Percentiles rank a stretch among this genome's conserved stretches.
phyloP scores from a whole-genome alignment of 2,888 invertebrate genomes.

The Tenthredo notha region DNA sequence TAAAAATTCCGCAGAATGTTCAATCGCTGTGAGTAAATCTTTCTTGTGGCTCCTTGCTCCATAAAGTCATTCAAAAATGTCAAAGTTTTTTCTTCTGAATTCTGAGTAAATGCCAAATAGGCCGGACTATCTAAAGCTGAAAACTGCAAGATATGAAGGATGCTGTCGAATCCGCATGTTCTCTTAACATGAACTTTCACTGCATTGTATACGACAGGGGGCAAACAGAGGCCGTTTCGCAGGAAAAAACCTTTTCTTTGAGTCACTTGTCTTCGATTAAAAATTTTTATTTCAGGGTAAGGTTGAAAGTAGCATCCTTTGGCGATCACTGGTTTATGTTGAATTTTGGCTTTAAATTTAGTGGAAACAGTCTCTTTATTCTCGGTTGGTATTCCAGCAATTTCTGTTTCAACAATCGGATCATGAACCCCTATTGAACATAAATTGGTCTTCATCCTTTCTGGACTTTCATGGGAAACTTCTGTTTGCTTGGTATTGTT shows the following conservation, averaged over 20 bases:
- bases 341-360: not conserved
- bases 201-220: not conserved
- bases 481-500: constrained; percentile 3
- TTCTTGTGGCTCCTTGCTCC: constrained; percentile 1
- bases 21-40: constrained; percentile 19
- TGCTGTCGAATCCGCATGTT: constrained; percentile 49
- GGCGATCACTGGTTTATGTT: not conserved
- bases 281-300: constrained; percentile 20
- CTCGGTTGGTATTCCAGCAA: not conserved
- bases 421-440: too few relatives aligned
- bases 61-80: constrained; percentile 26
- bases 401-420: not conserved
- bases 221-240: not conserved
- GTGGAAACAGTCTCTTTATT: not conserved
- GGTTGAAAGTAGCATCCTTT: constrained; percentile 40
- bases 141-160: constrained; percentile 49
- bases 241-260: constrained; percentile 29
- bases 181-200: constrained; percentile 34
- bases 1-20: constrained; percentile 19
- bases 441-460: not conserved
- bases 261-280: not conserved
- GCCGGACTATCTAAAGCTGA: constrained; percentile 44
- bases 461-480: not conserved
- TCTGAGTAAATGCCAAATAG: constrained; percentile 1
- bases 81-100: constrained; percentile 15